Conservation (phyloP, 2,888 invertebrate species). For the Sesia bembeciformis region DNA sequence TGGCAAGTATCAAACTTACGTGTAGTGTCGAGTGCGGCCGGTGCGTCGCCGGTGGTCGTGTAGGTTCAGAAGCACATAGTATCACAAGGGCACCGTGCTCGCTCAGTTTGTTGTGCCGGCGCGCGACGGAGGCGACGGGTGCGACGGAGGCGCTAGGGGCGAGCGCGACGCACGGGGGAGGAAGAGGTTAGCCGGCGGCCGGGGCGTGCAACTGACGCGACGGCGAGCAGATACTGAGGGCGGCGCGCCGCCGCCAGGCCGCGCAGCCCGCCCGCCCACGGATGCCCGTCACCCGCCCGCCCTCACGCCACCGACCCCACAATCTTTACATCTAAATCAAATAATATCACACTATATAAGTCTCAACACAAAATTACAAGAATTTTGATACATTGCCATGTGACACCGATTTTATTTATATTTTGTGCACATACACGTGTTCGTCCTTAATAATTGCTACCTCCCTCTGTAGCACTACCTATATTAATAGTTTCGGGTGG, state of each 20-base stretch:
- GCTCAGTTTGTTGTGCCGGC: constrained; percentile 47
- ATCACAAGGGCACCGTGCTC: constrained; percentile 28
- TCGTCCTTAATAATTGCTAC: no score
- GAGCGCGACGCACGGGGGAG: constrained; percentile 17
- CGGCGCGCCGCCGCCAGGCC: constrained; percentile 13
- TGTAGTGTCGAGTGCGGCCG: not conserved
- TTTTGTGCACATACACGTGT: no score
- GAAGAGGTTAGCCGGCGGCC: constrained; percentile 22
- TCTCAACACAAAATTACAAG: constrained; percentile 7
- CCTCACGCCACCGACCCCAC: constrained; percentile 58
- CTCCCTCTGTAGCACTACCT: no score
- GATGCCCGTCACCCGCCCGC: constrained; percentile 42
- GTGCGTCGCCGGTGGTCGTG: constrained; percentile 17
- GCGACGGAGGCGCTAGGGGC: constrained; percentile 10
- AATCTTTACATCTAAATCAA: constrained; percentile 42
- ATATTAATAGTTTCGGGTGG: not conserved
- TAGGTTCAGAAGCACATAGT: constrained; percentile 36
- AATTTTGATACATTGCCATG: no score
- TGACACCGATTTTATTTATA: no score
- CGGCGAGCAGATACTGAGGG: constrained; percentile 51
- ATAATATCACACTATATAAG: constrained; percentile 40
- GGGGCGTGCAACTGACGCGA: constrained; percentile 57
- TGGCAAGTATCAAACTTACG: not conserved
- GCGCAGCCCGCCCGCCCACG: constrained; percentile 41
- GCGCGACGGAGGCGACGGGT: constrained; percentile 16